Evolutionary conservation across 2,113 vertebrate genomes (phyloP), one percentile per base, ranked within the genome.

Genomic region (Menidia beryllina): DNA sequence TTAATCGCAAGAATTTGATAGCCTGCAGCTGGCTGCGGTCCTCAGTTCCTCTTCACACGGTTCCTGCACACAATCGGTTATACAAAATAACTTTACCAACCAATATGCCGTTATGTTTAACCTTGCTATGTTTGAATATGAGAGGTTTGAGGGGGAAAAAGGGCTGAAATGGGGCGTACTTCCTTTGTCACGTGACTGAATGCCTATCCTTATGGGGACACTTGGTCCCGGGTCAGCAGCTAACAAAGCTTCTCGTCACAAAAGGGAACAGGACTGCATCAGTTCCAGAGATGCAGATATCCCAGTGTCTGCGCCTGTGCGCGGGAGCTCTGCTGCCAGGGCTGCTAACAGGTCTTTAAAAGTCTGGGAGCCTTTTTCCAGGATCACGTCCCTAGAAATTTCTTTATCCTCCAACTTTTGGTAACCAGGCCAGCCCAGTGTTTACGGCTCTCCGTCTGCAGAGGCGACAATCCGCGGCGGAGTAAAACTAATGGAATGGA

Each of bases 401-500:
- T 72, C 53, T 71, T 60, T 56, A 23, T 41, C 60, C 51, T 54
- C 26, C 11, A 60, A 45, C 43, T 68, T 72, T 58, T 75, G 2
- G 8, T 61, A 77, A 76, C 30, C 57, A 69, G 75, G 74, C 75
- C 63, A 59, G 70, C 24, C 26, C 54, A n/a, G 50, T 70, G 82
- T 86, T 85, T 81, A 77, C 69, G 55, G 73, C 59, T 72, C 26
- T 20, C 30, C 34, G 52, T 81, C 62, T 57, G 66, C 19, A 21
- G 52, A 70, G 50, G 78, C 26, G n/a, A 30, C 65, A 82, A 83
- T 82, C 75, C 25, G 45, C 39, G 5, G 43, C 20, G 0, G 72
- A 84, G 87, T 76, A 75, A 85, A 85, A 83, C 84, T 87, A 86
- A 87, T 68, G 72, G 70, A 69, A 79, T 83, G 66, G 79, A 76